Evolutionary conservation across 2,113 vertebrate genomes (phyloP).

Genomic region (Heterocephalus glaber): DNA sequence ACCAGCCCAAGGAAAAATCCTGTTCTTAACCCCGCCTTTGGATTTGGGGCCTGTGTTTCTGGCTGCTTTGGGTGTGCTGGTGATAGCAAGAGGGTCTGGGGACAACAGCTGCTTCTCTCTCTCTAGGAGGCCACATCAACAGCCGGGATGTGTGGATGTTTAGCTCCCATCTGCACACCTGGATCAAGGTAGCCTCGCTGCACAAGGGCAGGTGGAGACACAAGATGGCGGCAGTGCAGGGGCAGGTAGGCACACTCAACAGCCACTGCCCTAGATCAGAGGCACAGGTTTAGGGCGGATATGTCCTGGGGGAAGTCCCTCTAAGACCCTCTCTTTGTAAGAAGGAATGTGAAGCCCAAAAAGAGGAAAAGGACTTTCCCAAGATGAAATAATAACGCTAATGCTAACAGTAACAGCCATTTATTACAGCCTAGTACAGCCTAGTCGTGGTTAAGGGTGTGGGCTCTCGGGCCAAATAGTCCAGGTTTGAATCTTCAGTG

Average conservation of each 20-base stretch:
- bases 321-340: not conserved
- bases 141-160: slow-evolving; percentile 88
- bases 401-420: not conserved
- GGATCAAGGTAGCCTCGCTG: slow-evolving; percentile 87
- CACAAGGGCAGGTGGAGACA: slow-evolving; percentile 88
- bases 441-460: not conserved
- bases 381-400: not conserved
- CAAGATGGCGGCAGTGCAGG: slow-evolving; percentile 86
- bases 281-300: not conserved
- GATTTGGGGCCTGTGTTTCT: not conserved
- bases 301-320: not conserved
- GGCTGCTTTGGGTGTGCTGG: not conserved
- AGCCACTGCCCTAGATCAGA: not conserved
- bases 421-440: not conserved
- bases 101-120: slow-evolving; percentile 52
- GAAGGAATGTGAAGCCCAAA: not conserved
- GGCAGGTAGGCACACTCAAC: slow-evolving; percentile 83
- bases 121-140: slow-evolving; percentile 88
- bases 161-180: slow-evolving; percentile 86
- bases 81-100: not conserved
- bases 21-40: not conserved
- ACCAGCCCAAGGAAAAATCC: not conserved
- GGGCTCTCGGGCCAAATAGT: not conserved
- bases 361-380: not conserved
- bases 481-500: slow-evolving; percentile 17